Evolutionary conservation across 2,888 invertebrate genomes (phyloP), one percentile per base, ranked within the genome.

Genomic region (Brenthis daphne): DNA sequence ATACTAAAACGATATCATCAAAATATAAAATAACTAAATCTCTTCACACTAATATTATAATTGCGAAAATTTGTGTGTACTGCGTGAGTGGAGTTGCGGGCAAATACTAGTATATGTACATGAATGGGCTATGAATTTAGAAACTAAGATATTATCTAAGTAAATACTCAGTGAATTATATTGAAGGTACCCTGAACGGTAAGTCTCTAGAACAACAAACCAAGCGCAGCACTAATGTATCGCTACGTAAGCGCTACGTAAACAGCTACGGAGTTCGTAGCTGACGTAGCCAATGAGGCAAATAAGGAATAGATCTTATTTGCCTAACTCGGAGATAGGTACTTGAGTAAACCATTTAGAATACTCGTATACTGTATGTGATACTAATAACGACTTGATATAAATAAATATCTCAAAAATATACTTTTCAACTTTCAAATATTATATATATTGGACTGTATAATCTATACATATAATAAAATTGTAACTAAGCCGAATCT

Each of bases 231-330:
- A 20, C 57, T 67, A 67, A 67, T 54, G 67, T 71, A 71, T 33
- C 66, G 69, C 71, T 71, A 73, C 71, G 68, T 71, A 71, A 74
- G 68, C 64, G 48, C 64, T 68, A 67, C 72, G 64, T 56, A 70
- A 73, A 74, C 70, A 69, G 68, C 73, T 70, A 74, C 73, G 65
- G 64, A 69, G 65, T 69, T 69, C 71, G 71, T 70, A 72, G 70
- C 67, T 57, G 64, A 69, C 56, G 58, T 64, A 64, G 64, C 69
- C 61, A 61, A 63, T 63, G 61, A 51, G 33, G 47, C 57, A 65
- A 66, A 61, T 43, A 33, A 53, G 55, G 20, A 50, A 67, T 63
- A 69, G 43, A 16, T 51, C 56, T 53, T 65, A 69, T 69, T 69
- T 65, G 56, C 60, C 47, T 53, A 54, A 63, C 63, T 63, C 53